Base-by-base conservation (phyloP, 2,113 vertebrate genomes). In the Siphamia tubifer region DNA sequence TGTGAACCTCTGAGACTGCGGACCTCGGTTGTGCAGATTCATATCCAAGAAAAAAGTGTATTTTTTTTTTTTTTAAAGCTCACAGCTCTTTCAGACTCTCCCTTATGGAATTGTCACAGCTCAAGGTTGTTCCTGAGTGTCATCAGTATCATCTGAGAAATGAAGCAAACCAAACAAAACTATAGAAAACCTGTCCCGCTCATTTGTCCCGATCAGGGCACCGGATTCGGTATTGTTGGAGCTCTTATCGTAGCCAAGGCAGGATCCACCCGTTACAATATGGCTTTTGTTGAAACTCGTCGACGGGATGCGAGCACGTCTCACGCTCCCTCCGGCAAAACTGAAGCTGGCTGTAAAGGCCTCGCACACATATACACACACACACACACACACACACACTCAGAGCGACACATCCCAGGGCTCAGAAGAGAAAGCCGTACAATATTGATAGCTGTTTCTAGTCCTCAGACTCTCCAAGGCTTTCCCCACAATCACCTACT, bases 101-200 rank as follows among this genome's bases (percentile, higher is more conserved):
- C 36, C 27, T n/a, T 19, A 40, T 51, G 34, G 48, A 74, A 49
- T 49, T 34, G 40, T 56, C 15, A 53, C 36, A 24, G 56, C 71
- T 83, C 81, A 84, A 74, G 75, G 87, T 87, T 83, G 81, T 82
- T 76, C 48, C 64, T 42, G 51, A 49, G 76, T 57, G 58, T 74
- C 77, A 53, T 79, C 40, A 9, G 12, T 62, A 42, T 83, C 32
- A 72, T 77, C 64, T 60, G 53, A 74, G 28, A 68, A 74, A 78
- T 23, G 1, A 49, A 28, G 44, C 43, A 54, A 81, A 67, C 68
- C 19, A 62, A 72, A 55, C 28, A 24, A 68, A 79, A 77, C 45
- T 36, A 67, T 54, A 42, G 43, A 75, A 54, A 69, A 65, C 24
- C 28, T 30, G 30, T 58, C 23, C 7, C 5, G 3, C 54, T 70